Base-by-base conservation (phyloP, 2,797 vertebrate genomes). In the Limnodromus scolopaceus region DNA sequence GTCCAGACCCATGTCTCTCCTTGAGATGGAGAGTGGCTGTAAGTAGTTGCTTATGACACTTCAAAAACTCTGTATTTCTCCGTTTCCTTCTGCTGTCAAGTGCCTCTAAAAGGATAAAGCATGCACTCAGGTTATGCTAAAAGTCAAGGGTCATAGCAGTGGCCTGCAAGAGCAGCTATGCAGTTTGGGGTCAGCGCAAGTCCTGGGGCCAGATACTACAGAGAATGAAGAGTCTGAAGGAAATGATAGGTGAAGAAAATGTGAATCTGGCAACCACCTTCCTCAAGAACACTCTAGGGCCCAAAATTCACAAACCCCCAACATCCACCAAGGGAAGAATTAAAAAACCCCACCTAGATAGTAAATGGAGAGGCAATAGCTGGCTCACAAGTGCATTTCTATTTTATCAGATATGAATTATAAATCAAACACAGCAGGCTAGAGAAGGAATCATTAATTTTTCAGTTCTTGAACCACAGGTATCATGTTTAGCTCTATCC, bases 381-480 rank as follows among this genome's bases (percentile, higher is more conserved):
- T 36, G 46, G 61, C 79, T 93, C 68, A 84, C 58, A 94, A 78
- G 53, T 76, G 27, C 57, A 66, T 79, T 93, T 89, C 63, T 81
- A 15, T 79, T 90, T 85, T 93, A 92, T 57, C 85, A 87, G 53
- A 57, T 74, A 95, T 89, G 41, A 95, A 93, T 94, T 92, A 95
- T 96, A 93, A 93, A 96, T 91, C 82, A 77, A 93, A 94, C 46
- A 74, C 74, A 94, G 71, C 19, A 91, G 81, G 87, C 77, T 58
- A 57, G 68, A 88, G 71, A 75, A 92, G 18, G 38, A 89, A 77
- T 65, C 79, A 90, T 96, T 74, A 93, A 95, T 94, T 94, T 95
- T 96, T 89, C 77, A 97, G 63, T 71, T 90, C 70, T 83, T 1
- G 0, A 96, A 78, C 76, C 70, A 84, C 69, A 89, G 91, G 87